These are phyloP conservation scores for Habropoda laboriosa DNA, from an alignment of 1,140 invertebrate species.

Conservation along the genomic window DNA sequence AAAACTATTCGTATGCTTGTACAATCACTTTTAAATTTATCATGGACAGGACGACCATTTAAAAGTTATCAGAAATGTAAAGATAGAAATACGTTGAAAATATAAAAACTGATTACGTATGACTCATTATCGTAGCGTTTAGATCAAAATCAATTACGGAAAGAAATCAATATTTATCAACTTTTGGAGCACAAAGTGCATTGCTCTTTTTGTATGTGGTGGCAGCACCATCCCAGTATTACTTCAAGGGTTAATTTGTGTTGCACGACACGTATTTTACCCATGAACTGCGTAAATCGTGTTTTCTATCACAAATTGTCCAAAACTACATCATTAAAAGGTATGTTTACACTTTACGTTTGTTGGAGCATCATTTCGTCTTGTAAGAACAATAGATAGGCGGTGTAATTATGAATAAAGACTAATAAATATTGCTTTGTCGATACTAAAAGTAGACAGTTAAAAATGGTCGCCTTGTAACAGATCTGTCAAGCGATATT, in stretches of 20 bases:
- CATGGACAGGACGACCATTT: too few relatives aligned
- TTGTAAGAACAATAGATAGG: constrained; percentile 25
- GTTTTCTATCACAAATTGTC: constrained; percentile 56
- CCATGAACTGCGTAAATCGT: constrained; percentile 71
- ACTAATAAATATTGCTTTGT: constrained; percentile 40
- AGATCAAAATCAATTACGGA: constrained; percentile 13
- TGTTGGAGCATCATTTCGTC: not conserved
- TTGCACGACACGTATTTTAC: constrained; percentile 70
- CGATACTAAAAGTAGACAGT: constrained; percentile 52
- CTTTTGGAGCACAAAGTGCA: constrained; percentile 28
- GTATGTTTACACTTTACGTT: constrained; percentile 51
- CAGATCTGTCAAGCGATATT: constrained; percentile 70
- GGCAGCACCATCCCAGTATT: constrained; percentile 67
- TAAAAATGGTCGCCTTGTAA: constrained; percentile 69
- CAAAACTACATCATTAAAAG: constrained; percentile 43
- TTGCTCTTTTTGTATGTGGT: constrained; percentile 49
- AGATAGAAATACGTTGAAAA: not conserved
- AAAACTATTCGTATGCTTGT: not conserved
- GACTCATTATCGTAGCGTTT: not conserved
- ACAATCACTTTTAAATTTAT: not conserved
- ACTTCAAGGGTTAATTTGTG: constrained; percentile 64
- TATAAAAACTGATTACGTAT: not conserved
- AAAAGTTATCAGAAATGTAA: not conserved
- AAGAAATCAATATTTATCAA: constrained; percentile 35
- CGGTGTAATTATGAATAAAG: constrained; percentile 30